Base-by-base conservation (phyloP, 2,888 invertebrate genomes). In the Conomelus anceps region DNA sequence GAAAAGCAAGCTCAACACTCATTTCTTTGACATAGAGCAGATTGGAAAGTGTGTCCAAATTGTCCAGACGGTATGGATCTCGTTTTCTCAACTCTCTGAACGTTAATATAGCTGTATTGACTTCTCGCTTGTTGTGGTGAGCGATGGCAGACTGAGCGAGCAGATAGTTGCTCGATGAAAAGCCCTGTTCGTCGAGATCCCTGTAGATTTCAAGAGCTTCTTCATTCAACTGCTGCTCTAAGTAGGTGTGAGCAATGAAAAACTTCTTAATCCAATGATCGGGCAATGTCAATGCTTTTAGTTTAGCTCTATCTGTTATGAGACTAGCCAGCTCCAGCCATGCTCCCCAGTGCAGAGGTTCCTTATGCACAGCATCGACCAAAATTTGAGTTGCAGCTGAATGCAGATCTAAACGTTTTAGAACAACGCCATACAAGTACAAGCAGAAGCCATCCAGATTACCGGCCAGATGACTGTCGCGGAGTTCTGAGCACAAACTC, bases 11-110 rank as follows among this genome's bases (percentile, higher is more conserved):
- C 93, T 99, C 98, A 91, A 97, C 97, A 92, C 97, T 96, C 94
- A 98, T 95, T 93, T 98, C 98, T 93, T 98, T 97, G 17, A 99
- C 97, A 93, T 98, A 99, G 11, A 99, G 94, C 89, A 99, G 94
- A 94, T 99, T 99, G 3, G 99, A 99, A 93, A 97, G 99, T 0
- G 97, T 97, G 93, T 99, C 99, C 95, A 99, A 96, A 93, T 99
- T 98, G 92, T 99, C 99, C 63, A 99, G 94, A 85, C 99, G 95
- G 93, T 96, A 99, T 0, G 99, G 99, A 94, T 99, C 99, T 92
- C 95, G 94, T 92, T 96, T 96, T 91, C 97, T 96, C 26, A 99
- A 94, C 90, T 96, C 95, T 92, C 97, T 96, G 92, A 99, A 99
- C 88, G 97, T 95, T 90, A 96, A 95, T 89, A 98, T 96, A 0